Conservation (phyloP, 2,888 invertebrate species). For the Xiphydria camelus region DNA sequence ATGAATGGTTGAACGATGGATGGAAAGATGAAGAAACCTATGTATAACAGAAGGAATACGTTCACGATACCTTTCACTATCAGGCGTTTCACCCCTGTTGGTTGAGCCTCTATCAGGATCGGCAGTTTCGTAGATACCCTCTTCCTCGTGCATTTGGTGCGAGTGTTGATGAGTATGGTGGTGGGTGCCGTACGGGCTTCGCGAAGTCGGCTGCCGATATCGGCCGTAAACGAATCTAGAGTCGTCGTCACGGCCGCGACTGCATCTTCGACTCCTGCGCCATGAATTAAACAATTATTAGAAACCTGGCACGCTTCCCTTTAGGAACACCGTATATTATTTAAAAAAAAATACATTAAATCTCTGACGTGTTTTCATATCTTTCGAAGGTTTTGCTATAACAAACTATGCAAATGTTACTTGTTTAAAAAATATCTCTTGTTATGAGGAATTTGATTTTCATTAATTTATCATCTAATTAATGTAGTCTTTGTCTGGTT, state of each 20-base stretch:
- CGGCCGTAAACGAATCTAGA: constrained; percentile 71
- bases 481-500: too few relatives aligned
- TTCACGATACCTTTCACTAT: constrained; percentile 84
- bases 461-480: too few relatives aligned
- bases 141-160: constrained; percentile 69
- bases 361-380: too few relatives aligned
- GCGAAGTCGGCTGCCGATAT: constrained; percentile 67
- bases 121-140: constrained; percentile 86
- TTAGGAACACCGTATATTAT: too few relatives aligned
- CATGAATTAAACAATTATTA: too few relatives aligned
- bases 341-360: too few relatives aligned
- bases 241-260: constrained; percentile 68
- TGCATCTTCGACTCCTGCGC: constrained; percentile 65
- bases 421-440: too few relatives aligned
- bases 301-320: too few relatives aligned
- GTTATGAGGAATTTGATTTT: too few relatives aligned
- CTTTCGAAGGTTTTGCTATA: too few relatives aligned
- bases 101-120: constrained; percentile 71
- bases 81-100: constrained; percentile 80
- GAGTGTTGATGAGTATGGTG: constrained; percentile 64
- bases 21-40: neutral
- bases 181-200: constrained; percentile 55
- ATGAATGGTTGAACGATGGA: too few relatives aligned
- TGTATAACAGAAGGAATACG: neutral
- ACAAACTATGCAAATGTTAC: too few relatives aligned